phyloP scores from a whole-genome alignment of 2,888 invertebrate species.

The Tanypteryx hageni region DNA sequence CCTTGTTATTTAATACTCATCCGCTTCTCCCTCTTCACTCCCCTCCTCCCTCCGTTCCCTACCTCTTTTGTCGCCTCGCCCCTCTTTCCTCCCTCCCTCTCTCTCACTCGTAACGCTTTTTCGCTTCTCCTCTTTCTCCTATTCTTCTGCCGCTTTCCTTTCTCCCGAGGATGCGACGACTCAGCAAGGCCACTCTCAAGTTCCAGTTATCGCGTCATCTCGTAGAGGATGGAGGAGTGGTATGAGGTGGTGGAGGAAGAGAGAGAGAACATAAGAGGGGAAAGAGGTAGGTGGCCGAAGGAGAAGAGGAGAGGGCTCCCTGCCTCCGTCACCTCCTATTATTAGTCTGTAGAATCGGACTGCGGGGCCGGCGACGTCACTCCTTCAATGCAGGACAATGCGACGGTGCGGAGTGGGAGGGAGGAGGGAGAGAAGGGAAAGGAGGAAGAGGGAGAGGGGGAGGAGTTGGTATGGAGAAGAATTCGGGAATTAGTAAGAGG shows the following conservation, averaged over 20 bases:
- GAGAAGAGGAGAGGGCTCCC: neutral
- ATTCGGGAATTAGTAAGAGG: too few relatives aligned
- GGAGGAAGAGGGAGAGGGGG: neutral
- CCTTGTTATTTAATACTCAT: too few relatives aligned
- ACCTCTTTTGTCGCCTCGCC: too few relatives aligned
- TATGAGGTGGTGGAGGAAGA: too few relatives aligned
- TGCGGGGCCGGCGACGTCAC: neutral
- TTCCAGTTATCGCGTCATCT: constrained; percentile 31
- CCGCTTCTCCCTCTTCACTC: too few relatives aligned
- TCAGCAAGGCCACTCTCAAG: neutral
- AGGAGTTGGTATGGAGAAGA: too few relatives aligned
- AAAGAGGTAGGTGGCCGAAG: too few relatives aligned
- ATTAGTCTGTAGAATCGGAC: neutral
- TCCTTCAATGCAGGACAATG: constrained; percentile 11
- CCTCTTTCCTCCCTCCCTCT: too few relatives aligned
- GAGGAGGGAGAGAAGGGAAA: neutral
- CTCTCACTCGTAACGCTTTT: too few relatives aligned
- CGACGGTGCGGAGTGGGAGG: neutral
- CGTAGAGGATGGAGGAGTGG: too few relatives aligned
- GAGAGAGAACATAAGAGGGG: too few relatives aligned
- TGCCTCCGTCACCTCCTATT: constrained; percentile 20
- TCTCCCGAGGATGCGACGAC: neutral
- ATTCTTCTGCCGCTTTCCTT: neutral
- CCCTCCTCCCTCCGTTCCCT: too few relatives aligned
- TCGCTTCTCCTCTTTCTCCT: neutral